These are phyloP conservation scores for Drosophila nikananu DNA, from an alignment of 1,140 invertebrate species.

Conservation along the genomic window DNA sequence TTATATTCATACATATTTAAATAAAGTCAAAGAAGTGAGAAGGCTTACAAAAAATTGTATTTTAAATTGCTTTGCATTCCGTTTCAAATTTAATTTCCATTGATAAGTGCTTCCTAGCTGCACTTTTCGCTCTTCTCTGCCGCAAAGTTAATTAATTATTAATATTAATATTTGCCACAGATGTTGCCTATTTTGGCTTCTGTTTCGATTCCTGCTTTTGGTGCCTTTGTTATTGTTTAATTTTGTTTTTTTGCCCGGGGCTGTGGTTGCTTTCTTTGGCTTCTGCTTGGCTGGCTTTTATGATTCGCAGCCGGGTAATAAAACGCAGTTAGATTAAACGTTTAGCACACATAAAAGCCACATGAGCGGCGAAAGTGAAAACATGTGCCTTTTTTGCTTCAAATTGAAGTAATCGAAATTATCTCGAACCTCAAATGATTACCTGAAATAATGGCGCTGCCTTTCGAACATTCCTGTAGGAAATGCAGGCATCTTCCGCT, in stretches of 20 bases:
- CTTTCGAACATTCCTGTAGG: no score
- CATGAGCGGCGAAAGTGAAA: no score
- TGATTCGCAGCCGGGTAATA: conserved; percentile 23
- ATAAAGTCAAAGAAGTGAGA: no score
- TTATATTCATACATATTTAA: no score
- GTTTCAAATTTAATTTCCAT: no score
- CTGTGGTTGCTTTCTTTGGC: conserved; percentile 5
- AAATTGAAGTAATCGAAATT: conserved; percentile 53
- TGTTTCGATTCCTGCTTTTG: conserved; percentile 16
- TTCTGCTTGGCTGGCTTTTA: conserved; percentile 33
- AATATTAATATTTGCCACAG: conserved; percentile 55
- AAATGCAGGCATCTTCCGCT: no score
- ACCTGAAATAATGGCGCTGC: neutral
- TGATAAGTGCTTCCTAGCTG: neutral
- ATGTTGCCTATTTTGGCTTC: conserved; percentile 28
- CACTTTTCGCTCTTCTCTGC: neutral
- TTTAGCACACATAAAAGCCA: no score
- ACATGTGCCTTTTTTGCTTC: neutral
- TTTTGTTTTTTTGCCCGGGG: conserved; percentile 4
- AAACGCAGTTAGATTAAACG: no score
- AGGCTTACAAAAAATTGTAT: no score
- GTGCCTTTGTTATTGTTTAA: neutral
- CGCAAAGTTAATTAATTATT: conserved; percentile 32
- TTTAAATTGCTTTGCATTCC: no score
- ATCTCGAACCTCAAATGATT: conserved; percentile 2